phyloP scores from a whole-genome alignment of 2,888 invertebrate genomes.

The Platerodrilus igneus region DNA sequence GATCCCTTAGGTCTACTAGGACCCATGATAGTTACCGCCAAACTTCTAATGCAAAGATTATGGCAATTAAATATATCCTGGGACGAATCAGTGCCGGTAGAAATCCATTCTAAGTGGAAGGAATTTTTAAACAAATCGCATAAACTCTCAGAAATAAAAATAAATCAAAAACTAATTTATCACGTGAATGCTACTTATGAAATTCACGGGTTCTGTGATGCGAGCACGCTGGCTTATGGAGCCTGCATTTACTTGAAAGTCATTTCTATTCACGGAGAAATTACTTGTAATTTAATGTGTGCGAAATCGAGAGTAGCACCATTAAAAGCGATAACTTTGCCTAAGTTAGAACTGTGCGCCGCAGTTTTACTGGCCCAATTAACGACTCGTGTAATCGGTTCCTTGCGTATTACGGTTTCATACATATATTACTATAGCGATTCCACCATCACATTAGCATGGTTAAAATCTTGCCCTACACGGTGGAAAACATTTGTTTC shows the following conservation, averaged over 20 bases:
- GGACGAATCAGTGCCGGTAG: too few species aligned
- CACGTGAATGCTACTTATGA: constrained; percentile 1
- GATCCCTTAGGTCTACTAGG: too few species aligned
- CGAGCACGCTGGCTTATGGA: constrained; percentile 22
- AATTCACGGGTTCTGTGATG: constrained; percentile 26
- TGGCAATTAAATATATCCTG: too few species aligned
- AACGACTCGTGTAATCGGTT: constrained; percentile 1
- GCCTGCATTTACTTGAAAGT: constrained; percentile 21
- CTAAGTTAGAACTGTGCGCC: constrained; percentile 3
- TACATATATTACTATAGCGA: constrained; percentile 11
- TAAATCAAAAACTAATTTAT: constrained; percentile 4
- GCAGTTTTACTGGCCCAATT: constrained; percentile 14
- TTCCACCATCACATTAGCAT: constrained; percentile 13
- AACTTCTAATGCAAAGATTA: too few species aligned
- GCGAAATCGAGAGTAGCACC: constrained; percentile 8
- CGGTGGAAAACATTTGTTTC: constrained; percentile 15
- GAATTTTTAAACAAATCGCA: not conserved
- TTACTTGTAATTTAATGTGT: constrained; percentile 9
- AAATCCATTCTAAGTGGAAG: too few species aligned
- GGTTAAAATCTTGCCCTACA: constrained; percentile 9
- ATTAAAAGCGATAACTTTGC: constrained; percentile 1
- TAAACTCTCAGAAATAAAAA: constrained; percentile 5
- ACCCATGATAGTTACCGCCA: too few species aligned
- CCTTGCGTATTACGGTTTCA: constrained; percentile 3
- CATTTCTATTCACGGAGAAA: not conserved